A percentile compares a stretch with the other conserved stretches of the same genome.
Conservation (phyloP, 1,140 invertebrate species). For the Pantala flavescens region DNA sequence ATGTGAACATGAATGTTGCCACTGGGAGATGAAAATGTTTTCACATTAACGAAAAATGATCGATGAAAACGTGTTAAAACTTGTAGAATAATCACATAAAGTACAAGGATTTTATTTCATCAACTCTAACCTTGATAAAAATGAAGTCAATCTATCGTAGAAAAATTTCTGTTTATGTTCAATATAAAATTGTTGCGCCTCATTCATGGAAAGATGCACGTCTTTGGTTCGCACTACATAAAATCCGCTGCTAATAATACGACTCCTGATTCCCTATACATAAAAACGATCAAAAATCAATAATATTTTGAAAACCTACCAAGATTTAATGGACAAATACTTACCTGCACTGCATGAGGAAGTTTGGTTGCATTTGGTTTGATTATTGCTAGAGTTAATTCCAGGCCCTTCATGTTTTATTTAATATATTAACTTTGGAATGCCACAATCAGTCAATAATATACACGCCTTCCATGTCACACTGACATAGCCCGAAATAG, state of each 20-base stretch:
- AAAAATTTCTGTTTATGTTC: conserved; percentile 82
- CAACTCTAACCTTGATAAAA: conserved; percentile 61
- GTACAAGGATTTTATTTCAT: not conserved
- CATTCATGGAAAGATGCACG: conserved; percentile 45
- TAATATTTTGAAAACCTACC: not conserved
- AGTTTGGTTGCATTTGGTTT: conserved; percentile 64
- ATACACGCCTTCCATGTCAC: not conserved
- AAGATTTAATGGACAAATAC: conserved; percentile 19
- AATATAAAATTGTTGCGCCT: conserved; percentile 67
- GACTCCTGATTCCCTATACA: conserved; percentile 48
- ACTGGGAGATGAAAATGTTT: conserved; percentile 47
- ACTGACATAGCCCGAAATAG: not conserved
- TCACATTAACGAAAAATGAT: not conserved
- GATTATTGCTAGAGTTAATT: conserved; percentile 58
- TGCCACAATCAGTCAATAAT: not conserved
- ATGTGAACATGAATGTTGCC: conserved; percentile 70
- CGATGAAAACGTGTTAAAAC: conserved; percentile 14
- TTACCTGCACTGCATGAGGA: conserved; percentile 47
- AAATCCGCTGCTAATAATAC: conserved; percentile 61
- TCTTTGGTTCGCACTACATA: conserved; percentile 60
- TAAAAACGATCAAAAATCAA: conserved; percentile 18
- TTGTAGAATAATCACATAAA: conserved; percentile 13
- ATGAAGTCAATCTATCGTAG: conserved; percentile 71
- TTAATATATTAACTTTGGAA: not conserved
- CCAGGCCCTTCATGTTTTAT: conserved; percentile 27